phyloP scores from a whole-genome alignment of 37 sponge, comb jelly and placozoan species.

The Ephydatia muelleri region DNA sequence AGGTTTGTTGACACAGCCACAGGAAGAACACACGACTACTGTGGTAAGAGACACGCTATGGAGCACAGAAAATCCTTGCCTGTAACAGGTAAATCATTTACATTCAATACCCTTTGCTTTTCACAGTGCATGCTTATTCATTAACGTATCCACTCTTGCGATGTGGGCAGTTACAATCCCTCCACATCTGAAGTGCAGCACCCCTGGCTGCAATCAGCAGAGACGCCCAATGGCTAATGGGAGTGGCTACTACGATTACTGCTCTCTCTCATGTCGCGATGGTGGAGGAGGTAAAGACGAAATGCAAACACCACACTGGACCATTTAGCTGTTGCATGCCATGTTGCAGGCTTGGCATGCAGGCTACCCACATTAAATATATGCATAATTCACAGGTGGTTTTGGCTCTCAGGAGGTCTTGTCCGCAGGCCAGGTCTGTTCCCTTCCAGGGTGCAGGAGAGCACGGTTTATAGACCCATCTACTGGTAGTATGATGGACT shows the following conservation, averaged over 20 bases:
- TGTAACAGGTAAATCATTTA: not conserved
- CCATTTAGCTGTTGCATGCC: too few relatives aligned
- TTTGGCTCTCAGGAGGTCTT: not conserved
- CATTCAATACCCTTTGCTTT: too few relatives aligned
- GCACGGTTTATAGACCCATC: conserved; percentile 34
- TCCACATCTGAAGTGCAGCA: conserved; percentile 18
- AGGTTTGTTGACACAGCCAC: conserved; percentile 43
- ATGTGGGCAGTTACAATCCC: not conserved
- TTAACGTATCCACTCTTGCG: not conserved
- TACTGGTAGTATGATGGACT: conserved; percentile 48
- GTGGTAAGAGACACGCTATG: conserved; percentile 62
- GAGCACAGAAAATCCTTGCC: not conserved
- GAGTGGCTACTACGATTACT: conserved; percentile 38
- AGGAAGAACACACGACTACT: conserved; percentile 51
- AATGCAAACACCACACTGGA: too few relatives aligned
- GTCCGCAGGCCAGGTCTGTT: conserved; percentile 19
- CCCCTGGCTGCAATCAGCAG: conserved; percentile 29
- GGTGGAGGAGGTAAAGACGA: not conserved
- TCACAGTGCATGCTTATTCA: too few relatives aligned
- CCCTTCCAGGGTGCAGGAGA: conserved; percentile 39
- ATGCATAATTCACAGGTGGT: not conserved
- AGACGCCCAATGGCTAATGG: not conserved
- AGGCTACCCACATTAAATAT: too few relatives aligned
- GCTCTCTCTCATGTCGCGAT: conserved; percentile 30
- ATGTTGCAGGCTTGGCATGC: too few relatives aligned